Percentiles rank a stretch among this genome's conserved stretches.
These are phyloP conservation scores for Melipona bicolor DNA, from an alignment of 2,888 invertebrate genomes.

Conservation along the genomic window DNA sequence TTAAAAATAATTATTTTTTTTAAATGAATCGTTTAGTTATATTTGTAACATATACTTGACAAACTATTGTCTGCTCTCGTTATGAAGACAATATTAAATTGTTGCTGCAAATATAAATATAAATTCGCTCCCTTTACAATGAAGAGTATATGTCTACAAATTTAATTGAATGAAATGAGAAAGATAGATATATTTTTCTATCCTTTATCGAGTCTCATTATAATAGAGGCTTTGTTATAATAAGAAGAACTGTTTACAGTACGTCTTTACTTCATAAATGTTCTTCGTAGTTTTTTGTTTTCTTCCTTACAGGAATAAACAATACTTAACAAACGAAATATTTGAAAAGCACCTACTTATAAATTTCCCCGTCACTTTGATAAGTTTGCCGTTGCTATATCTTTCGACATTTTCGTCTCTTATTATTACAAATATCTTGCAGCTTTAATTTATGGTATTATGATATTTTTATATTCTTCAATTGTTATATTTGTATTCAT, in stretches of 20 bases:
- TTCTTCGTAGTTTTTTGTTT: not conserved
- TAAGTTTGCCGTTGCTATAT: not conserved
- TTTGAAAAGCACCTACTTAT: slow-evolving; percentile 9
- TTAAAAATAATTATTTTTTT: no score
- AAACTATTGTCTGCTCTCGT: not conserved
- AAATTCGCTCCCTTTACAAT: not conserved
- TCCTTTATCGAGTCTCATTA: not conserved
- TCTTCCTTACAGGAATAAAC: not conserved
- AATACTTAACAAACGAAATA: not conserved
- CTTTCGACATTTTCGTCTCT: slow-evolving; percentile 16
- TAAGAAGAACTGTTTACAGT: not conserved
- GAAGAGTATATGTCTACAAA: not conserved
- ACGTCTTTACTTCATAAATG: not conserved
- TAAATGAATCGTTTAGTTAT: not conserved
- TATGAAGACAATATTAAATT: not conserved
- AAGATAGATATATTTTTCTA: not conserved
- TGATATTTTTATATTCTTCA: not conserved
- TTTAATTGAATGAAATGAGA: not conserved
- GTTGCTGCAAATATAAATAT: no score
- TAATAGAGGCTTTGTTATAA: not conserved
- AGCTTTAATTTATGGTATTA: not conserved
- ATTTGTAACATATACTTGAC: not conserved
- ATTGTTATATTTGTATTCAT: not conserved
- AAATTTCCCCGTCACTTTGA: not conserved
- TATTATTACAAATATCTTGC: not conserved